A percentile compares a stretch with the other conserved stretches of the same genome.
Evolutionary conservation across 2,888 invertebrate species (phyloP).

Genomic region (Phrixothrix hirtus): DNA sequence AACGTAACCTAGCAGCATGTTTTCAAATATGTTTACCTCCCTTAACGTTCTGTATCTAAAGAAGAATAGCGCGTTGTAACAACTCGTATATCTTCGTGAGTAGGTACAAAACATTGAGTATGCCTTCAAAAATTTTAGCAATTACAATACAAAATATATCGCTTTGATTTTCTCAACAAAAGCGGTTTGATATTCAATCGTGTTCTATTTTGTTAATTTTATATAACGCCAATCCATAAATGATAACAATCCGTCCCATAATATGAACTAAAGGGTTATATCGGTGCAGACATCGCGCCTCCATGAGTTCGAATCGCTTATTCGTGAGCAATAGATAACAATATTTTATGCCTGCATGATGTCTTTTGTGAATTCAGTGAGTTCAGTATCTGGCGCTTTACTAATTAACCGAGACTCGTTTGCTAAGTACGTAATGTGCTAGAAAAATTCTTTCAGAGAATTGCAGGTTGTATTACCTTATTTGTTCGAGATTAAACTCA

Average conservation of each 20-base stretch:
- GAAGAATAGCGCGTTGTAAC: no score
- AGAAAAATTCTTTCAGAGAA: conserved; percentile 35
- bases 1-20: no score
- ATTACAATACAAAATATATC: no score
- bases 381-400: conserved; percentile 34
- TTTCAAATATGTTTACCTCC: no score
- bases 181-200: no score
- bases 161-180: no score
- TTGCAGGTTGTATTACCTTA: conserved; percentile 36
- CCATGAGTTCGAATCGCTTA: conserved; percentile 29
- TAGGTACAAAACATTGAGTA: no score
- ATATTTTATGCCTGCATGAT: conserved; percentile 33
- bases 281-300: conserved; percentile 31
- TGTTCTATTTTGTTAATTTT: no score
- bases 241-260: conserved; percentile 5
- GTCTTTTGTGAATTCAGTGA: conserved; percentile 29
- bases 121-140: no score
- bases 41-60: no score
- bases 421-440: conserved; percentile 30
- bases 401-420: conserved; percentile 38
- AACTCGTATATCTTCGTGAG: no score
- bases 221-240: background rate
- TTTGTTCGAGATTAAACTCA: conserved; percentile 39
- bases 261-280: conserved; percentile 16
- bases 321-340: conserved; percentile 29